Evolutionary conservation across 2,797 vertebrate genomes (phyloP).

Genomic region (Labeo calbasu): DNA sequence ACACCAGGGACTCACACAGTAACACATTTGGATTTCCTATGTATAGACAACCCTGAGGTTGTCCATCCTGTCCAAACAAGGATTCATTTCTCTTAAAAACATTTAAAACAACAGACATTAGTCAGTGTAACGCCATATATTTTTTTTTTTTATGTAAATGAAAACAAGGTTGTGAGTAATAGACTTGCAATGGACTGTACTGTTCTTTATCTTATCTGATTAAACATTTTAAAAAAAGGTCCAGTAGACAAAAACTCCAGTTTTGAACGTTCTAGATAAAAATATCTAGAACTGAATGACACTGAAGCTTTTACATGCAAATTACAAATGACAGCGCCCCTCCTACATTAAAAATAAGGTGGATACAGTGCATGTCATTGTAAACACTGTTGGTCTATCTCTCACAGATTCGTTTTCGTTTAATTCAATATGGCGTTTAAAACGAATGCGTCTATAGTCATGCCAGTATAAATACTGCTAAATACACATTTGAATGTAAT

Average conservation of each 20-base stretch:
- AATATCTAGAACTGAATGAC: neutral
- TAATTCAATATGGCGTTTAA: neutral
- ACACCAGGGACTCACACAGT: constrained; percentile 18
- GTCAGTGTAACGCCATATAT: too few relatives aligned
- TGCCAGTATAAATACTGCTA: neutral
- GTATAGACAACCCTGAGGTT: neutral
- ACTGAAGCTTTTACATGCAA: neutral
- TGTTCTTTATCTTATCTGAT: too few relatives aligned
- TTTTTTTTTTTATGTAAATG: too few relatives aligned
- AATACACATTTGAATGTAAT: neutral
- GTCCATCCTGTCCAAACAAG: neutral
- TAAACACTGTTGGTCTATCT: neutral
- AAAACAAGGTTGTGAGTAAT: too few relatives aligned
- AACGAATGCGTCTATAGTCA: neutral
- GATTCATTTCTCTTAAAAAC: neutral
- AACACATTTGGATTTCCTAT: neutral
- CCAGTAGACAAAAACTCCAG: too few relatives aligned
- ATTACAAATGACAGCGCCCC: neutral
- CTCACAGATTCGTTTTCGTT: neutral
- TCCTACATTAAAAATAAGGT: neutral
- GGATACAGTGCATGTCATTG: neutral
- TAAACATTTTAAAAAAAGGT: too few relatives aligned
- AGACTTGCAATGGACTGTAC: too few relatives aligned
- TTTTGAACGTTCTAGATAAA: too few relatives aligned
- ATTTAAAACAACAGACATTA: too few relatives aligned